These are phyloP conservation scores for Clinocottus analis DNA, from an alignment of 2,113 vertebrate species.

Conservation along the genomic window DNA sequence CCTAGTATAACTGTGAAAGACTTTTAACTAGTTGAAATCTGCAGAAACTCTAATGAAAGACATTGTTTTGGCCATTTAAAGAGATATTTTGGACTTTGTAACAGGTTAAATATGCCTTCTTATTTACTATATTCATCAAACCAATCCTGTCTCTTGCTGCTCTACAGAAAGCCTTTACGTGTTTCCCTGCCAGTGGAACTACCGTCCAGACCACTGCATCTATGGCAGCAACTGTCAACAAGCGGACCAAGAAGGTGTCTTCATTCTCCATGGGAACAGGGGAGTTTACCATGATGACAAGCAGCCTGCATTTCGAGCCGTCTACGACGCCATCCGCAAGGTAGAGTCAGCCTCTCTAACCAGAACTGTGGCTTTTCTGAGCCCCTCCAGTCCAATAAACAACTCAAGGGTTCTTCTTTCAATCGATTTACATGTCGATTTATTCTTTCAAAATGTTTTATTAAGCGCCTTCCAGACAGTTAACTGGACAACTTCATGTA, in stretches of 20 bases:
- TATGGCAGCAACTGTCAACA: constrained; percentile 95
- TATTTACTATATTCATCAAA: not conserved
- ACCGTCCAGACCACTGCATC: constrained; percentile 97
- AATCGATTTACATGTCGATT: not conserved
- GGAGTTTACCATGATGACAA: constrained; percentile 98
- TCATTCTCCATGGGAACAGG: constrained; percentile 97
- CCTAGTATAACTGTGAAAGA: not conserved
- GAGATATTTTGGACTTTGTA: not conserved
- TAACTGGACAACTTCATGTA: not conserved
- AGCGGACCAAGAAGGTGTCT: constrained; percentile 92
- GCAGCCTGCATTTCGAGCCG: constrained; percentile 92
- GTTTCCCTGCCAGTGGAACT: constrained; percentile 98
- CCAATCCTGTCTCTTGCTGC: not conserved
- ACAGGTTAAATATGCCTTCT: not conserved
- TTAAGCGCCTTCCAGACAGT: not conserved
- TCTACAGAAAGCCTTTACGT: constrained; percentile 91
- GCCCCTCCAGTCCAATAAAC: not conserved
- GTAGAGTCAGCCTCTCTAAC: constrained; percentile 74
- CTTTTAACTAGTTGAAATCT: not conserved
- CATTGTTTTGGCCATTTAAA: not conserved
- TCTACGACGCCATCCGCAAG: constrained; percentile 92
- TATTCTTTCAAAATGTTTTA: not conserved
- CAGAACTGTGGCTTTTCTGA: not conserved
- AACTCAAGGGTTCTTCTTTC: not conserved
- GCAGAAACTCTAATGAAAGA: not conserved